phyloP scores from a whole-genome alignment of 1,140 invertebrate genomes.

The Hycleus phaleratus region DNA sequence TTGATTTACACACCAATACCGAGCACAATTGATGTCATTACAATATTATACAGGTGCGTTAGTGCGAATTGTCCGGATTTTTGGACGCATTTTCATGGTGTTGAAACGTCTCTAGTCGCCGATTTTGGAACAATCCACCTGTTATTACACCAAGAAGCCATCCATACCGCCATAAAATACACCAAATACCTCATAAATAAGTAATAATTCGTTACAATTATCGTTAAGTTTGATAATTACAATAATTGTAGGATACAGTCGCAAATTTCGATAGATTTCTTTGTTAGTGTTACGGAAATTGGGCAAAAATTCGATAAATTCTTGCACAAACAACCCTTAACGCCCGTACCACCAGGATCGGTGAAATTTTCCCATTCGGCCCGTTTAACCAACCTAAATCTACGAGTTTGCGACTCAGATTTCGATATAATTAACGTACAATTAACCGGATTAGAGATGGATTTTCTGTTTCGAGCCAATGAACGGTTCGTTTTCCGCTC shows the following conservation, averaged over 20 bases:
- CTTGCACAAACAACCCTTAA: slow-evolving; percentile 43
- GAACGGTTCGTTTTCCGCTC: slow-evolving; percentile 66
- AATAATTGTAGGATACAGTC: slow-evolving; percentile 10
- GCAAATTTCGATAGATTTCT: background rate
- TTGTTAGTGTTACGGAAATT: background rate
- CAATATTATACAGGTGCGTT: slow-evolving; percentile 69
- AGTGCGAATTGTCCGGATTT: slow-evolving; percentile 76
- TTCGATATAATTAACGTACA: slow-evolving; percentile 61
- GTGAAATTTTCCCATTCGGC: slow-evolving; percentile 72
- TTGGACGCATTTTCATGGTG: slow-evolving; percentile 68
- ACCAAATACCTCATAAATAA: slow-evolving; percentile 44
- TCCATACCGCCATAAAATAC: slow-evolving; percentile 62
- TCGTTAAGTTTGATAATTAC: background rate
- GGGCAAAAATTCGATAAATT: slow-evolving; percentile 12
- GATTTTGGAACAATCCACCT: slow-evolving; percentile 58
- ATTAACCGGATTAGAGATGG: slow-evolving; percentile 58
- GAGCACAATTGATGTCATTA: slow-evolving; percentile 53
- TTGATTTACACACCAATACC: slow-evolving; percentile 53
- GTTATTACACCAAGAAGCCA: slow-evolving; percentile 63
- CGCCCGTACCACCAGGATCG: slow-evolving; percentile 65
- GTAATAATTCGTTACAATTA: slow-evolving; percentile 29
- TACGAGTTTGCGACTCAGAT: slow-evolving; percentile 62
- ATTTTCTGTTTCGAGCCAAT: slow-evolving; percentile 71
- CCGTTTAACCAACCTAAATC: slow-evolving; percentile 52
- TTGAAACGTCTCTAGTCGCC: slow-evolving; percentile 68